These are phyloP conservation scores for Stegostoma tigrinum DNA, from an alignment of 2,113 vertebrate species.

Conservation along the genomic window DNA sequence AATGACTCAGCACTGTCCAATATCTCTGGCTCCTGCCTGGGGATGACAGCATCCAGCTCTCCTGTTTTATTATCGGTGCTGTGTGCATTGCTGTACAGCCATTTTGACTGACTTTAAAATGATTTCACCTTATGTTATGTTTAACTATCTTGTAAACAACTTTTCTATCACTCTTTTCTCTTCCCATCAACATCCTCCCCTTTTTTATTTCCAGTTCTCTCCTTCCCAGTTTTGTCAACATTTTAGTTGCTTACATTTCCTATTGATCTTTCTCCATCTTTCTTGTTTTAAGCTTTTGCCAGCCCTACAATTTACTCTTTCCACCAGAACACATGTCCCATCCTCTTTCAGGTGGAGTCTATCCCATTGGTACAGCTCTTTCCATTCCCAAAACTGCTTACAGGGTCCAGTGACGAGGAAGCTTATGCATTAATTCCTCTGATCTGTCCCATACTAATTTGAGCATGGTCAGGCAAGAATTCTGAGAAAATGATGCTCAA, in stretches of 20 bases:
- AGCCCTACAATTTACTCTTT: background rate
- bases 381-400: background rate
- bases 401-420: background rate
- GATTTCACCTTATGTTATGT: background rate
- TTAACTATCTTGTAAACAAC: background rate
- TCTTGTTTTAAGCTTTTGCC: background rate
- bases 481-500: background rate
- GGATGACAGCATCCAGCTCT: background rate
- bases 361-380: too few species aligned
- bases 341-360: background rate
- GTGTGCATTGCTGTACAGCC: background rate
- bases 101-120: background rate
- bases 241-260: background rate
- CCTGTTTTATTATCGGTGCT: background rate
- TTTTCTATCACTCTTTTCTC: background rate
- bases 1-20: background rate
- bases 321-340: background rate
- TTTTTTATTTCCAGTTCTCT: background rate
- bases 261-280: background rate
- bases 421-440: background rate
- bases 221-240: background rate
- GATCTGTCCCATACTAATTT: background rate
- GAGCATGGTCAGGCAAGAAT: background rate
- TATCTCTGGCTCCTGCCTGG: background rate
- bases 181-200: background rate